phyloP scores from a whole-genome alignment of 2,888 invertebrate genomes.

The Argyresthia goedartella region DNA sequence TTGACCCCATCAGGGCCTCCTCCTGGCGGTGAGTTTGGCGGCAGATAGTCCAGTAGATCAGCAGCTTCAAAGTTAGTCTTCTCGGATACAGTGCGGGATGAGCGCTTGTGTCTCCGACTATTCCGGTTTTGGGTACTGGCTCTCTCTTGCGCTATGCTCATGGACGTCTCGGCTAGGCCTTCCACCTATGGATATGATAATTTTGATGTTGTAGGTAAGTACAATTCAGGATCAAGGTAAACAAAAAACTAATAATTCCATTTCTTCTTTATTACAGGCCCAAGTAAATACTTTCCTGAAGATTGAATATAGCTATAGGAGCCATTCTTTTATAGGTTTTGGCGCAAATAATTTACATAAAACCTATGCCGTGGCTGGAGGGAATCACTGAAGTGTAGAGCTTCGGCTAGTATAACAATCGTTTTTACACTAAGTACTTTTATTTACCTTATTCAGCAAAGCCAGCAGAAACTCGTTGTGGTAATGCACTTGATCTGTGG shows the following conservation, averaged over 20 bases:
- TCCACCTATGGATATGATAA: slow-evolving; percentile 18
- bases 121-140: slow-evolving; percentile 49
- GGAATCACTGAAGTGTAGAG: no score
- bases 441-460: slow-evolving; percentile 83
- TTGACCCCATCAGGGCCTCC: slow-evolving; percentile 63
- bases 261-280: no score
- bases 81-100: slow-evolving; percentile 63
- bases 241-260: no score
- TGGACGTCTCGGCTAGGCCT: slow-evolving; percentile 53
- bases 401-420: no score
- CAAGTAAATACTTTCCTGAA: no score
- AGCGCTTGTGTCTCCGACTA: slow-evolving; percentile 63
- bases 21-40: slow-evolving; percentile 64
- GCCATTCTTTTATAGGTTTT: no score
- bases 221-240: no score
- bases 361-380: no score
- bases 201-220: no score
- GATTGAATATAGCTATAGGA: no score
- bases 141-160: slow-evolving; percentile 53
- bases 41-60: slow-evolving; percentile 72
- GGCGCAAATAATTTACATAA: no score
- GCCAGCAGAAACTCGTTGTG: slow-evolving; percentile 90
- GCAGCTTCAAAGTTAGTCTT: slow-evolving; percentile 72
- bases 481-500: slow-evolving; percentile 79
- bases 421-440: no score